Conservation (phyloP, 2,113 vertebrate species). For the Pyxicephalus adspersus region DNA sequence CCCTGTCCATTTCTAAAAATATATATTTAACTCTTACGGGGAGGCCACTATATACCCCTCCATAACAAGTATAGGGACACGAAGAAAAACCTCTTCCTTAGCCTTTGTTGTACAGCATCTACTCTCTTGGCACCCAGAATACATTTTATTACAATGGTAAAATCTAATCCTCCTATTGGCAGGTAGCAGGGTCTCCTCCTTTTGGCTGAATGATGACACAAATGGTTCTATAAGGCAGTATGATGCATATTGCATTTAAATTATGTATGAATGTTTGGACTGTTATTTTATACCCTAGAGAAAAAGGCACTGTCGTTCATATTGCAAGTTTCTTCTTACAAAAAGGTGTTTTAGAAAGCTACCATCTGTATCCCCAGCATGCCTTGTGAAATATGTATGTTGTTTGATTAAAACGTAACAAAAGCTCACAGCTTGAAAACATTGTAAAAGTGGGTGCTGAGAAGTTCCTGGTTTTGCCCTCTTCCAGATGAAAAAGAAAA, state of each 20-base stretch:
- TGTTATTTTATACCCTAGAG: conserved; percentile 3
- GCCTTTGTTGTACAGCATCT: conserved; percentile 21
- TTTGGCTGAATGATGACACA: conserved; percentile 28
- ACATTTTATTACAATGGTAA: conserved; percentile 39
- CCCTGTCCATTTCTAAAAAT: no score
- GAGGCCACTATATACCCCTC: no score
- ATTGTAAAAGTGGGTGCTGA: not conserved
- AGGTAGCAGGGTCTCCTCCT: conserved; percentile 23
- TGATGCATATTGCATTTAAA: conserved; percentile 29
- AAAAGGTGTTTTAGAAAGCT: conserved; percentile 22
- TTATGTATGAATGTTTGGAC: not conserved
- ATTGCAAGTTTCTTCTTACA: not conserved
- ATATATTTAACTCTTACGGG: no score
- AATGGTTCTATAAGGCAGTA: conserved; percentile 5
- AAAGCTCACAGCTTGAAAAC: conserved; percentile 40
- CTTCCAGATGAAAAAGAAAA: no score
- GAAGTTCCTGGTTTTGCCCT: no score
- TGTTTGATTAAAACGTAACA: not conserved
- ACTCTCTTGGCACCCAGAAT: conserved; percentile 27
- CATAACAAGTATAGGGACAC: no score
- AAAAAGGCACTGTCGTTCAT: not conserved
- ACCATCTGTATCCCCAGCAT: not conserved
- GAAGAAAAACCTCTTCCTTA: no score
- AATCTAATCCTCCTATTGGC: conserved; percentile 38
- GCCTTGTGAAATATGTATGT: not conserved